Base-by-base conservation (phyloP, 2,888 invertebrate species). In the Lymantria dispar region DNA sequence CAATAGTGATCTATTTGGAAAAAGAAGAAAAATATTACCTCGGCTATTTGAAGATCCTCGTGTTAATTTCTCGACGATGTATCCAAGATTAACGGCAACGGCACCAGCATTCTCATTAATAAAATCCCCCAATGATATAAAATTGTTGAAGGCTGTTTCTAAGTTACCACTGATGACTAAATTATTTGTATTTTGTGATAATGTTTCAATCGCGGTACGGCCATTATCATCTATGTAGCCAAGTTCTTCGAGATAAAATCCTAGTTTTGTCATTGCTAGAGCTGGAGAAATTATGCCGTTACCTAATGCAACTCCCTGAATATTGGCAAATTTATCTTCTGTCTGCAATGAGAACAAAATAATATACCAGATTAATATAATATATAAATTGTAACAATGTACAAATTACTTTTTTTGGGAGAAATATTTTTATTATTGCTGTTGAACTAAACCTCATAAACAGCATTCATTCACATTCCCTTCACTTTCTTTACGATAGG, bases 251-350 rank as follows among this genome's bases (percentile, higher is more conserved):
- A 91, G 76, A 58, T 90, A 91, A 60, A 85, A 86, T 3, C 89
- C 87, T 7, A 91, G 77, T 60, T 83, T 81, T 0, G 82, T 80
- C 30, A 89, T 67, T 0, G 73, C 78, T 11, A 81, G 38, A 1
- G 84, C 78, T 7, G 97, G 97, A 0, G 96, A 95, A 46, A 97
- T 94, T 94, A 97, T 96, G 0, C 96, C 94, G 80, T 97, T 97
- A 3, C 96, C 97, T 52, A 98, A 83, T 1, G 94, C 94, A 8
- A 98, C 93, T 0, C 97, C 97, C 71, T 92, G 91, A 49, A 98
- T 91, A 66, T 95, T 95, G 58, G 93, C 15, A 8, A 22, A 9
- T 0, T n/a, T 9, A n/a, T 11, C 11, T 14, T 43, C 36, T 29
- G 30, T 38, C 57, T 57, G 50, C 14, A 54, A 52, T 15, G 43